These are phyloP conservation scores for Blera fallax DNA, from an alignment of 2,888 invertebrate genomes.

Conservation along the genomic window DNA sequence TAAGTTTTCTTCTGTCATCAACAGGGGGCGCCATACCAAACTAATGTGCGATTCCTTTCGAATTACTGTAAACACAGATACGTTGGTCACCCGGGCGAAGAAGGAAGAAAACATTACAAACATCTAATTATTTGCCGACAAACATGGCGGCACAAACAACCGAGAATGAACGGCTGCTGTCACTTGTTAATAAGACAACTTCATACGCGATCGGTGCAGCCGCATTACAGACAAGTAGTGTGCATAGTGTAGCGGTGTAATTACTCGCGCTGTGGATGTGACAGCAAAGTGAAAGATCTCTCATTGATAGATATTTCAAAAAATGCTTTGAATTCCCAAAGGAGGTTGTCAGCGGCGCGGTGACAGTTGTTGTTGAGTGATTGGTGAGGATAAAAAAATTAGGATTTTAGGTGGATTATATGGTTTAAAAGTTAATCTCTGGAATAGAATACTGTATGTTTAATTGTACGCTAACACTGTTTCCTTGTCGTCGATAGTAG, in stretches of 20 bases:
- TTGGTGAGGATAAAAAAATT: not conserved
- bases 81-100: conserved; percentile 31
- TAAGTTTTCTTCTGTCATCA: conserved; percentile 54
- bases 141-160: conserved; percentile 54
- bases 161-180: conserved; percentile 52
- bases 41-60: conserved; percentile 49
- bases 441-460: too few relatives aligned
- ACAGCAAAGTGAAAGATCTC: conserved; percentile 54
- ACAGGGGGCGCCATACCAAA: conserved; percentile 60
- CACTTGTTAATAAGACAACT: conserved; percentile 67
- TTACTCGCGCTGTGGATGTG: conserved; percentile 35
- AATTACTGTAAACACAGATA: conserved; percentile 55
- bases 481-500: too few relatives aligned
- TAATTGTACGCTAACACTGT: too few relatives aligned
- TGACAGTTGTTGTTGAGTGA: not conserved
- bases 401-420: not conserved
- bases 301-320: conserved; percentile 31
- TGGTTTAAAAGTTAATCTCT: not conserved
- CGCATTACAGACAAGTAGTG: conserved; percentile 25
- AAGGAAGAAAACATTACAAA: conserved; percentile 45
- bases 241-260: conserved; percentile 41
- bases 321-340: conserved; percentile 28
- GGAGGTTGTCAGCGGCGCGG: not conserved
- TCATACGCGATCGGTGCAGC: conserved; percentile 25
- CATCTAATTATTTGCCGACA: conserved; percentile 70